A percentile compares a stretch with the other conserved stretches of the same genome.
Evolutionary conservation across 1,140 invertebrate species (phyloP).

Genomic region (Cepaea nemoralis): DNA sequence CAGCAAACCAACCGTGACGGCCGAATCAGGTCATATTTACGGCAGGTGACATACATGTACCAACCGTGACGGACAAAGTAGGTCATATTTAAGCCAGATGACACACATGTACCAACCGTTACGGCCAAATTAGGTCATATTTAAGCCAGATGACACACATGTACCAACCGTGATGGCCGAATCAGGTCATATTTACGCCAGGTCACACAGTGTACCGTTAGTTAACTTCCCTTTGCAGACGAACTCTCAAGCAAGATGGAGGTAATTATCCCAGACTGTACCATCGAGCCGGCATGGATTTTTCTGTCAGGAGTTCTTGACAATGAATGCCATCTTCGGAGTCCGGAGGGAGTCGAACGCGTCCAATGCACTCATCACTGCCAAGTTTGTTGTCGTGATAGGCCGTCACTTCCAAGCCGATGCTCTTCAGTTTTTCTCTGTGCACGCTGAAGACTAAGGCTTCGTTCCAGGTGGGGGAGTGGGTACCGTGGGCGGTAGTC

Average conservation of each 20-base stretch:
- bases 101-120: too few species aligned
- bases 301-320: conserved; percentile 59
- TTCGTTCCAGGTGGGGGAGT: conserved; percentile 64
- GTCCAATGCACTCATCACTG: conserved; percentile 65
- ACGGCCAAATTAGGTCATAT: too few species aligned
- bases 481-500: conserved; percentile 55
- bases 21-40: too few species aligned
- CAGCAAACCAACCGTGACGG: too few species aligned
- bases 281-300: conserved; percentile 57
- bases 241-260: not conserved
- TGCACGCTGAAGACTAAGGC: conserved; percentile 69
- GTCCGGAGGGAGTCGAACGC: conserved; percentile 55
- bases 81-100: too few species aligned
- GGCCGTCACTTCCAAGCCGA: conserved; percentile 61
- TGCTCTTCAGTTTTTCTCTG: conserved; percentile 56
- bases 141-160: too few species aligned
- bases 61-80: too few species aligned
- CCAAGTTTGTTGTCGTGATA: conserved; percentile 69
- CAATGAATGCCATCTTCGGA: conserved; percentile 63
- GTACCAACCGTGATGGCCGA: too few species aligned
- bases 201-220: too few species aligned
- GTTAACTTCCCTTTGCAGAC: too few species aligned
- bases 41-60: too few species aligned
- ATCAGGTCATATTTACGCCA: too few species aligned
- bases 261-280: conserved; percentile 54